Percentiles rank a stretch among this genome's conserved stretches.
Evolutionary conservation across 1,140 invertebrate species (phyloP).

Genomic region (Zophobas atratus): DNA sequence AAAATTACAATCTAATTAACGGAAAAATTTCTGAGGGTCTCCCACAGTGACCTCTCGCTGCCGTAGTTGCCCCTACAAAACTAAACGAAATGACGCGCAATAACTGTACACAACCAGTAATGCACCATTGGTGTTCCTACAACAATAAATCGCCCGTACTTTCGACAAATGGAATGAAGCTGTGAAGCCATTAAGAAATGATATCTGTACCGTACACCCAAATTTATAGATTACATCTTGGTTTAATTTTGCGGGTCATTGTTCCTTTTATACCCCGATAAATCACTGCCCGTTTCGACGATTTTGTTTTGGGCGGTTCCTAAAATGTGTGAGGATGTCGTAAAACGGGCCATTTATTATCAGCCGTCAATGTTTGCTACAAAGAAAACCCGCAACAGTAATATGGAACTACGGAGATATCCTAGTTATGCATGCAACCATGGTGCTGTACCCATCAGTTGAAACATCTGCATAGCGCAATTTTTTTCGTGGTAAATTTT

Average conservation of each 20-base stretch:
- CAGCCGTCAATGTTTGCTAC: neutral
- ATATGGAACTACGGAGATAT: neutral
- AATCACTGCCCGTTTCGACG: conserved; percentile 17
- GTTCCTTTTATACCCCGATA: conserved; percentile 8
- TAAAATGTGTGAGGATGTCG: conserved; percentile 7
- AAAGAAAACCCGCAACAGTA: neutral
- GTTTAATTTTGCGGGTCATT: conserved; percentile 1
- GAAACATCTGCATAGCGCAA: neutral
- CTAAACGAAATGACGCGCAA: too few species aligned
- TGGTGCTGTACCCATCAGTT: neutral
- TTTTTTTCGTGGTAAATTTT: neutral
- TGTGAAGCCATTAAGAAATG: too few species aligned
- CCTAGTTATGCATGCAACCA: neutral
- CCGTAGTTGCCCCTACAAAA: too few species aligned
- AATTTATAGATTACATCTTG: neutral
- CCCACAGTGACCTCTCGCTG: too few species aligned
- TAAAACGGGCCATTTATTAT: conserved; percentile 28
- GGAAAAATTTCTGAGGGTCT: too few species aligned
- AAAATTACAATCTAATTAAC: conserved; percentile 18
- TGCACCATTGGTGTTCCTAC: too few species aligned
- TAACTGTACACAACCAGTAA: too few species aligned
- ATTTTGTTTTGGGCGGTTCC: conserved; percentile 18
- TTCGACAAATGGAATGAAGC: too few species aligned
- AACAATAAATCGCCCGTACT: too few species aligned
- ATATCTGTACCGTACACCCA: neutral